Evolutionary conservation across 2,113 vertebrate species (phyloP), one percentile per base, ranked within the genome.

Genomic region (Urocolius indicus): DNA sequence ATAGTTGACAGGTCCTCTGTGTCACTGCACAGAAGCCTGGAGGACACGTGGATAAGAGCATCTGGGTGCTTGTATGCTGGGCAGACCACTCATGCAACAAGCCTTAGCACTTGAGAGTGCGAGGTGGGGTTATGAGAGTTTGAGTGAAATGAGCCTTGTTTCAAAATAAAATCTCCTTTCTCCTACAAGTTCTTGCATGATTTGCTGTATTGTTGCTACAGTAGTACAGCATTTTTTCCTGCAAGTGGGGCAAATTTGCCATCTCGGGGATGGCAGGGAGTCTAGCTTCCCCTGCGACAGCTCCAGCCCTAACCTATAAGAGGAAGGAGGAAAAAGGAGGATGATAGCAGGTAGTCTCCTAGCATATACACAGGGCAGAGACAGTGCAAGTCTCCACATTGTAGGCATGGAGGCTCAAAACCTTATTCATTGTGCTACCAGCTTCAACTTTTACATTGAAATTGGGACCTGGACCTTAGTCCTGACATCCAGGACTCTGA

Each of bases 301-400:
- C 41, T 77, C 36, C 68, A 45, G 52, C 16, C 18, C 8, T 61
- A 41, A 57, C 12, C 19, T 16, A 51, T 48, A 45, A 62, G 13
- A 34, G 27, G 23, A 24, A 82, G 27, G 21, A 80, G 20, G 34
- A 16, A 48, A 83, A 91, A 73, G 38, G 19, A 58, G 10, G 21
- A 63, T 1, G 14, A 36, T 13, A 82, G 18, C 22, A 46, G 20
- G 7, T 51, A 30, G 29, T 67, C 10, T 14, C 67, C 18, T 46
- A 29, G 6, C 27, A 51, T 0, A 0, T 4, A 38, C 2, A 2
- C 2, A 13, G 36, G 30, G 32, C 29, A 59, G 48, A 75, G 17
- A 26, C 3, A 2, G 21, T 10, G 10, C 11, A 3, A 61, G 14
- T 68, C 30, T 79, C 36, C 30, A 27, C 17, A 8, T 58, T 8